phyloP scores from a whole-genome alignment of 64 coral and sea anemone genomes.

The Dendronephthya gigantea region DNA sequence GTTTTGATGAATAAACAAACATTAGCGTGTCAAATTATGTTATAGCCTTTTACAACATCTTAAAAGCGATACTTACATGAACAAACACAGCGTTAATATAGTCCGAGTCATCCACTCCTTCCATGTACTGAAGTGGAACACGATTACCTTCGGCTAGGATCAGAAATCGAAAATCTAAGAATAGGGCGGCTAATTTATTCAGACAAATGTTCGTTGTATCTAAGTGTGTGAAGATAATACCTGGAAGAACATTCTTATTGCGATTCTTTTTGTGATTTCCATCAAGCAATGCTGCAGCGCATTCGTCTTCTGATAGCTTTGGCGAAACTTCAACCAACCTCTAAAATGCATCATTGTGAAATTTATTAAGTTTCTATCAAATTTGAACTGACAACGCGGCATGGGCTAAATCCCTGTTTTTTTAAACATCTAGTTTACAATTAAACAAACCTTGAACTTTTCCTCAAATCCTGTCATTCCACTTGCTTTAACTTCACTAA shows the following conservation, averaged over 20 bases:
- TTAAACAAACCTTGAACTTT: slow-evolving; percentile 1
- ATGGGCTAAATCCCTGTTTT: not conserved
- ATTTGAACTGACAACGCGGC: no score
- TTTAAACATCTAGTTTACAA: no score
- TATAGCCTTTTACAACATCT: no score
- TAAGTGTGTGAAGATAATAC: no score
- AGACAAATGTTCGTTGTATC: no score
- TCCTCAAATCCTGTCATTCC: slow-evolving; percentile 12
- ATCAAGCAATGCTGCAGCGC: not conserved
- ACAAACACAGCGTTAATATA: not conserved
- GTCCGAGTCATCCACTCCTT: not conserved
- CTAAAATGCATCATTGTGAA: not conserved
- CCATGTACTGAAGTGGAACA: no score
- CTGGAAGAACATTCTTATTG: not conserved
- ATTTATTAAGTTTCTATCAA: no score
- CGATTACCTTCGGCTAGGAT: no score
- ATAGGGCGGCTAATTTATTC: no score
- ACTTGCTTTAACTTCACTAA: not conserved
- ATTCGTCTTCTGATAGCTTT: not conserved
- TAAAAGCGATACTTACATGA: not conserved
- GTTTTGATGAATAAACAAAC: no score
- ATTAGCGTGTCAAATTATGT: no score
- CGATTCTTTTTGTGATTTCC: not conserved
- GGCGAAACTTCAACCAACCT: not conserved
- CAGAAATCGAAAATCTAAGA: no score